phyloP scores from a whole-genome alignment of 2,113 vertebrate genomes.

The Enhydra lutris region DNA sequence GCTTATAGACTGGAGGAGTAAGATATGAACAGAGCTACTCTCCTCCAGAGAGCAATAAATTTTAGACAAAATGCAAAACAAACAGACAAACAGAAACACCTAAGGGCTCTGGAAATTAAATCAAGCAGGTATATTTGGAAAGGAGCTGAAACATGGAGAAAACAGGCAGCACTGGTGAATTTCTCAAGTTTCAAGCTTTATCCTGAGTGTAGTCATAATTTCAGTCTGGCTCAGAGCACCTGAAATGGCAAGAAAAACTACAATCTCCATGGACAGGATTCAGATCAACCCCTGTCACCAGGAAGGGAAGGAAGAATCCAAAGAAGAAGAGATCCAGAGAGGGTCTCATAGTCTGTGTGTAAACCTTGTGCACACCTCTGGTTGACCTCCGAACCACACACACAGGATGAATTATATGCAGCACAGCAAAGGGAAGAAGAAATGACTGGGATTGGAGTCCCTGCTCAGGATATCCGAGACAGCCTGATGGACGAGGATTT shows the following conservation, averaged over 20 bases:
- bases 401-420: neutral
- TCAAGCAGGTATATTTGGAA: neutral
- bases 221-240: neutral
- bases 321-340: neutral
- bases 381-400: neutral
- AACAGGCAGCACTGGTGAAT: neutral
- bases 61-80: neutral
- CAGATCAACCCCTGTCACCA: neutral
- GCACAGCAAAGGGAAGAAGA: neutral
- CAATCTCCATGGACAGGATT: neutral
- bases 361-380: neutral
- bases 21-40: neutral
- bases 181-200: neutral
- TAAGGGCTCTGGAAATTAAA: neutral
- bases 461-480: neutral
- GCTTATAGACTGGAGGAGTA: neutral
- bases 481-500: neutral
- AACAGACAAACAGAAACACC: neutral
- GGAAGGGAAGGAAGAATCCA: neutral
- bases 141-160: neutral
- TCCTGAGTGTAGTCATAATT: neutral
- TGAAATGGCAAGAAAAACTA: neutral
- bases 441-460: neutral
- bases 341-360: neutral
- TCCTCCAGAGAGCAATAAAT: neutral